Evolutionary conservation across 2,888 invertebrate species (phyloP).

Genomic region (Parapristionchus giblindavisi): DNA sequence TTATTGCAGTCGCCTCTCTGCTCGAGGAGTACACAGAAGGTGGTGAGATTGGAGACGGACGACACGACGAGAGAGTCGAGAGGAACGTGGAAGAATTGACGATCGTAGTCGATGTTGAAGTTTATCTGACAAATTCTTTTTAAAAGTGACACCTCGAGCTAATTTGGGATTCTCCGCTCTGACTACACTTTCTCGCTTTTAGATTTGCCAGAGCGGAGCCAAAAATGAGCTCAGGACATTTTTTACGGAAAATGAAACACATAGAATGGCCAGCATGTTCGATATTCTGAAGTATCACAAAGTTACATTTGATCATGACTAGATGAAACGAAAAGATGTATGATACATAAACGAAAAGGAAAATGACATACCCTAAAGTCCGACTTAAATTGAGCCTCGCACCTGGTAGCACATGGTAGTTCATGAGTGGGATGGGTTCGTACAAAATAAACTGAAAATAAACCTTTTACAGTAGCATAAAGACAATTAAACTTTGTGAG

Average conservation of each 20-base stretch:
- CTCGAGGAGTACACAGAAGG: constrained; percentile 10
- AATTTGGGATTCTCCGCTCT: background rate
- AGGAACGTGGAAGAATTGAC: constrained; percentile 26
- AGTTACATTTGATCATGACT: too few relatives aligned
- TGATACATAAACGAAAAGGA: too few relatives aligned
- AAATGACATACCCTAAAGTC: constrained; percentile 19
- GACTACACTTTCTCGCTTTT: too few relatives aligned
- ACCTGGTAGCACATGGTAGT: background rate
- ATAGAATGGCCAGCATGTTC: too few relatives aligned
- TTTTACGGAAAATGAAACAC: background rate
- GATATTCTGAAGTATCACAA: too few relatives aligned
- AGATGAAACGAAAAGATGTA: too few relatives aligned
- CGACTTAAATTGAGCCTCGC: constrained; percentile 36
- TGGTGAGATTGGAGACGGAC: constrained; percentile 25
- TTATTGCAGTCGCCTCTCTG: constrained; percentile 23
- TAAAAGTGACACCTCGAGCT: background rate
- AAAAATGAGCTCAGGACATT: background rate
- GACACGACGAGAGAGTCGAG: constrained; percentile 28
- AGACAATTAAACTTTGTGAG: too few relatives aligned
- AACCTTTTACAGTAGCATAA: too few relatives aligned
- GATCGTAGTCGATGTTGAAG: constrained; percentile 9
- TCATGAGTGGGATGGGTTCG: background rate
- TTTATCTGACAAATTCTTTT: background rate
- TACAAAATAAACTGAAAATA: background rate
- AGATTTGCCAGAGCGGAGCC: background rate